Conservation (phyloP, 2,888 invertebrate species). For the Melieria crassipennis region DNA sequence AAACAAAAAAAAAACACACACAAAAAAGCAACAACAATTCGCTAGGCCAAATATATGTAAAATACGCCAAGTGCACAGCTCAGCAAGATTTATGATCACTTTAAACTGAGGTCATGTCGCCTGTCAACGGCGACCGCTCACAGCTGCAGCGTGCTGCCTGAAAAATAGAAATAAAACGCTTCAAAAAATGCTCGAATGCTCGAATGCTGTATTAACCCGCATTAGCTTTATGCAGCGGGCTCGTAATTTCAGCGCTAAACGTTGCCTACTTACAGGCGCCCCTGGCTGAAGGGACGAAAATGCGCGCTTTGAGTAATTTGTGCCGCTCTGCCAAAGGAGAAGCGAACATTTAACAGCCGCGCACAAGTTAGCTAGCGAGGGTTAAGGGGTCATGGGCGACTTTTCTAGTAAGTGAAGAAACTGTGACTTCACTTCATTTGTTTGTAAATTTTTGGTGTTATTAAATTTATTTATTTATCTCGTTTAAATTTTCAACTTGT, state of each 20-base stretch:
- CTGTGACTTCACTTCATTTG: too few species aligned
- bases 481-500: too few species aligned
- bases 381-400: too few species aligned
- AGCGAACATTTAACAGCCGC: not conserved
- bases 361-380: too few species aligned
- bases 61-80: not conserved
- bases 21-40: too few species aligned
- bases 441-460: too few species aligned
- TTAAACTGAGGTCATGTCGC: conserved; percentile 12
- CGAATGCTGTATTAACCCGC: not conserved
- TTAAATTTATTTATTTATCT: too few species aligned
- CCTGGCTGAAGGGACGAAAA: too few species aligned
- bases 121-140: conserved; percentile 7
- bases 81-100: not conserved
- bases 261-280: too few species aligned
- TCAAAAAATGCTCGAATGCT: not conserved
- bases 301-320: not conserved
- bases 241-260: not conserved
- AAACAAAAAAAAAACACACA: too few species aligned
- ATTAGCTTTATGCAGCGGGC: not conserved
- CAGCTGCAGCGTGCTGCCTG: not conserved
- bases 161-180: not conserved
- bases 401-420: too few species aligned
- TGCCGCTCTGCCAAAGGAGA: not conserved
- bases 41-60: too few species aligned